phyloP scores from a whole-genome alignment of 2,797 vertebrate species.

The Megaceryle alcyon region DNA sequence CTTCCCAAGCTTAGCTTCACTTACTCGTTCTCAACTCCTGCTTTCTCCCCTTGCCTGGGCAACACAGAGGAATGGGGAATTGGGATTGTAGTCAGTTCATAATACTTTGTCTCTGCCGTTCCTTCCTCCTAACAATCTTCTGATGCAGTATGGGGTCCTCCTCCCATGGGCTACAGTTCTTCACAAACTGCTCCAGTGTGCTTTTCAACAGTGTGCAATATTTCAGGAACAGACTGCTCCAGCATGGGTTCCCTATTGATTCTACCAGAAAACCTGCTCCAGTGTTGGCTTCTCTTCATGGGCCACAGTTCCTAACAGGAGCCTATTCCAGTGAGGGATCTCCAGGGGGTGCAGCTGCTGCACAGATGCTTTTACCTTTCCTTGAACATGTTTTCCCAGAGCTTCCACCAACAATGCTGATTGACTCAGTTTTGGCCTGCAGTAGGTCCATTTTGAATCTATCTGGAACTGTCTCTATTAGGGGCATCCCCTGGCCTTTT shows the following conservation, averaged over 20 bases:
- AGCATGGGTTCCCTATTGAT: accelerated
- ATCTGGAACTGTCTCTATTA: background rate
- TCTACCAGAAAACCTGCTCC: background rate
- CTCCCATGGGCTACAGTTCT: background rate
- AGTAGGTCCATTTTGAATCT: background rate
- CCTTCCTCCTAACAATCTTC: background rate
- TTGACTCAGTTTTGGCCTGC: background rate
- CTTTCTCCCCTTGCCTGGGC: background rate
- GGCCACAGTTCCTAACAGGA: background rate
- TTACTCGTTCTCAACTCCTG: background rate
- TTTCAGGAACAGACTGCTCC: background rate
- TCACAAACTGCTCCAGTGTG: background rate
- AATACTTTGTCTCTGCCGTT: accelerated
- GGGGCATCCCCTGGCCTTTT: background rate
- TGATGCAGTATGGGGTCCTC: accelerated
- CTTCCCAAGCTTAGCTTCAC: background rate
- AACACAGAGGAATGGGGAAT: background rate
- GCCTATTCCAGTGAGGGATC: background rate
- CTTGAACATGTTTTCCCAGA: background rate
- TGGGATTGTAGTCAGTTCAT: background rate
- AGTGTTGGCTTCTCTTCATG: background rate
- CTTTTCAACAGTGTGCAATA: background rate
- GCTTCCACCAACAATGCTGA: accelerated
- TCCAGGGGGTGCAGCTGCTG: background rate
- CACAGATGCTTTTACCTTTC: background rate